Evolutionary conservation across 2,113 vertebrate species (phyloP).

Genomic region (Hylia prasina): DNA sequence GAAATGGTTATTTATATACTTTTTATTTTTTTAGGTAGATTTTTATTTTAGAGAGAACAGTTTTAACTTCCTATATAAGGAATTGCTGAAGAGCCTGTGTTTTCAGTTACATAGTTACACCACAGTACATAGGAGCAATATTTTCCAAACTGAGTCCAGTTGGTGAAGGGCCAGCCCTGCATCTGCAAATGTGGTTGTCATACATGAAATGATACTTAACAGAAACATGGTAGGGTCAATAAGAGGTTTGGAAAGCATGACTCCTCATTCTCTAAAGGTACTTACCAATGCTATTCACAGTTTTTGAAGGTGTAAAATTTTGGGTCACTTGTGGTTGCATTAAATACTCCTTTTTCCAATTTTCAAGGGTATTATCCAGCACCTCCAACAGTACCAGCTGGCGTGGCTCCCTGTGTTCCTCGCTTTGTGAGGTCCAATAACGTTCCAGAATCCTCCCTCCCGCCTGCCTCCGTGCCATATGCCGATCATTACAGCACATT

Average conservation of each 20-base stretch:
- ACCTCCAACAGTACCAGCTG: constrained; percentile 81
- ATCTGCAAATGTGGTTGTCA: not conserved
- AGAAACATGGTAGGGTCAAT: not conserved
- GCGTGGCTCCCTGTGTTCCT: constrained; percentile 84
- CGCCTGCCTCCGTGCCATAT: constrained; percentile 83
- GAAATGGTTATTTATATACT: not conserved
- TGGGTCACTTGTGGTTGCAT: constrained; percentile 36
- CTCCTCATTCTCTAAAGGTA: not conserved
- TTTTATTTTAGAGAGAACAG: not conserved
- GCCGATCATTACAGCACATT: constrained; percentile 79
- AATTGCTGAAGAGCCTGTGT: not conserved
- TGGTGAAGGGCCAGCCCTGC: not conserved
- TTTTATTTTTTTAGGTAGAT: not conserved
- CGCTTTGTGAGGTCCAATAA: constrained; percentile 89
- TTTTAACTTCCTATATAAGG: not conserved
- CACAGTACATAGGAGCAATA: not conserved
- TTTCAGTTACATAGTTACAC: not conserved
- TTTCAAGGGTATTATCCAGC: constrained; percentile 87
- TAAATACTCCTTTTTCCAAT: constrained; percentile 62
- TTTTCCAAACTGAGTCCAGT: not conserved
- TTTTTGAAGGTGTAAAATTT: constrained; percentile 16
- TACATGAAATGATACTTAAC: not conserved
- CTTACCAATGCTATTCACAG: not conserved
- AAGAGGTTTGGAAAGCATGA: not conserved
- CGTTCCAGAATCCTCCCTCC: constrained; percentile 85